Conservation (phyloP, 2,888 invertebrate genomes). For the Heteromyza rotundicornis region DNA sequence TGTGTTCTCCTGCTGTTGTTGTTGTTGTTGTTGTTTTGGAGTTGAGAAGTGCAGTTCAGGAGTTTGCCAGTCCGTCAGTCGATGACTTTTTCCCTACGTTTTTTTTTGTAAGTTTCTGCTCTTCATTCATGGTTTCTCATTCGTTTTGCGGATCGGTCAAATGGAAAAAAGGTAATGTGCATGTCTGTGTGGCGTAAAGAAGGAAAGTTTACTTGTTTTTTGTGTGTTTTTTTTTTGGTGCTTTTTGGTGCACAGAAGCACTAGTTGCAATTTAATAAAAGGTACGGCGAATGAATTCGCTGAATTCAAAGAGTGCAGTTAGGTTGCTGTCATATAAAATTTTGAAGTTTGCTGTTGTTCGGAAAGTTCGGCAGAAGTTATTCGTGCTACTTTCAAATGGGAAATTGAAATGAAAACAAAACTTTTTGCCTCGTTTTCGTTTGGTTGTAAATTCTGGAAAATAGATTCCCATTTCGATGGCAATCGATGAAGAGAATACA, state of each 20-base stretch:
- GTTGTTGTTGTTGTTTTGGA: too few relatives aligned
- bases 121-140: conserved; percentile 24
- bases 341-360: not conserved
- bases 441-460: too few relatives aligned
- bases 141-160: conserved; percentile 23
- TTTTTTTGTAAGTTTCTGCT: not conserved
- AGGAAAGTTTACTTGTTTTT: not conserved
- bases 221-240: not conserved
- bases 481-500: too few relatives aligned
- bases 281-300: not conserved
- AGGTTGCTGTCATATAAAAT: not conserved
- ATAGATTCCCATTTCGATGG: too few relatives aligned
- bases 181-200: conserved; percentile 7
- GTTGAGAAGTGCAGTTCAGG: too few relatives aligned
- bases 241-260: not conserved
- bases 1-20: too few relatives aligned
- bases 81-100: not conserved
- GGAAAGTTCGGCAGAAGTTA: not conserved
- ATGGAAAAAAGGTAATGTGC: conserved; percentile 24
- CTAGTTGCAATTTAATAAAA: conserved; percentile 3
- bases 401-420: too few relatives aligned
- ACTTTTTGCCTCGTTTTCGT: too few relatives aligned
- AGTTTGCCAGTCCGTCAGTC: too few relatives aligned
- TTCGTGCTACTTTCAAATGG: not conserved
- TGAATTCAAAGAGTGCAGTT: not conserved